Evolutionary conservation across 2,888 invertebrate genomes (phyloP), one percentile per base, ranked within the genome.

Genomic region (Tholera decimalis): DNA sequence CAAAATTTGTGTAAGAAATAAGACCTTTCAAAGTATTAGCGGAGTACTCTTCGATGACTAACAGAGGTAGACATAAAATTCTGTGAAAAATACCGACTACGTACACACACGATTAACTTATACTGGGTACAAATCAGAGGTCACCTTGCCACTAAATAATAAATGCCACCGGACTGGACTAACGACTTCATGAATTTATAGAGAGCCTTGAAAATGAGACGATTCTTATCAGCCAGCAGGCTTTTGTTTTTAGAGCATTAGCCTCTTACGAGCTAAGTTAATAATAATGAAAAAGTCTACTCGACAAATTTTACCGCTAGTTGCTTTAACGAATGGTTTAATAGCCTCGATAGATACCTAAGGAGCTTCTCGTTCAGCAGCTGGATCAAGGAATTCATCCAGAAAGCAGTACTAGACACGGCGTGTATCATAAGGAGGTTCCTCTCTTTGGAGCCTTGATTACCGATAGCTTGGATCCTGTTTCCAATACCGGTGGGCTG

Each of bases 81-180:
- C 15, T 3, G 1, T 24, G 20, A 18, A 11, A 33, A 33, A 61
- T 35, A 41, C 20, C 18, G 35, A 3, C 43, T 22, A 53, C 51
- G 11, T 8, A 26, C 28, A 61, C 13, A 47, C 71, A 43, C 53
- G 4, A 51, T 20, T 33, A 41, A 44, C 20, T 13, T 30, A 54
- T 49, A 24, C 22, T 46, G 39, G 0, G 37, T 35, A 70, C 15
- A 50, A 70, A 30, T 53, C 33, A 71, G 53, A 8, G 66, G 66
- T 73, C 73, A 73, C 53, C 50, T 72, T 66, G 28, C 39, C 1
- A 2, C 30, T 66, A 47, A 49, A 54, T 73, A 58, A 47, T 66
- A 43, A 53, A 57, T 49, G 43, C 37, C 26, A 33, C 20, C 8
- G 33, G 37, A 37, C 26, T 26, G 9, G 18, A 6, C 8, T 70